Evolutionary conservation across 2,888 invertebrate species (phyloP).

Genomic region (Lepas anatifera): DNA sequence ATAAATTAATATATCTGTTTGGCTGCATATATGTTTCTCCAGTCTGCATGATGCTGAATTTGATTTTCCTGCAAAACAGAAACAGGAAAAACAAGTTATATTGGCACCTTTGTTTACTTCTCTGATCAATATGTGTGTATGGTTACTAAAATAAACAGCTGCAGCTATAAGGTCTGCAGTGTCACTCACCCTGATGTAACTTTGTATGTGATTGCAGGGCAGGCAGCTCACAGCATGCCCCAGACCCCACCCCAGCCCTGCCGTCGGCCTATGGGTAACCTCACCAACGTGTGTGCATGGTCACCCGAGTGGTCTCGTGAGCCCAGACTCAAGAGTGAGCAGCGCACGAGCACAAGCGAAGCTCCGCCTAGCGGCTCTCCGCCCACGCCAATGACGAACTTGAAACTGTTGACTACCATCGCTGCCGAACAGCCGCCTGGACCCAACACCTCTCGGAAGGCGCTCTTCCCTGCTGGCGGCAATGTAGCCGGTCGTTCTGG

Average conservation of each 20-base stretch:
- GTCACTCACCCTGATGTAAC: no score
- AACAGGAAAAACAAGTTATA: no score
- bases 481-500: no score
- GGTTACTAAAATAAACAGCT: no score
- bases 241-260: not conserved
- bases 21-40: no score
- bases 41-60: no score
- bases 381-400: conserved; percentile 53
- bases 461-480: conserved; percentile 18
- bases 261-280: not conserved
- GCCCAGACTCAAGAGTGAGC: not conserved
- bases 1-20: no score
- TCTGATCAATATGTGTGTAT: no score
- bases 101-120: no score
- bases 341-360: not conserved
- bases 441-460: conserved; percentile 18
- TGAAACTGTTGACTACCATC: conserved; percentile 51
- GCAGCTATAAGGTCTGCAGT: no score
- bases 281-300: not conserved
- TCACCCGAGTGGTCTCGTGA: not conserved
- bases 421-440: conserved; percentile 36
- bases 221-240: not conserved
- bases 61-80: no score
- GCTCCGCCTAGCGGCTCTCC: conserved; percentile 26
- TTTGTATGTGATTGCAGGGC: not conserved